Base-by-base conservation (phyloP, 2,888 invertebrate genomes). In the Mythimna lalbum region DNA sequence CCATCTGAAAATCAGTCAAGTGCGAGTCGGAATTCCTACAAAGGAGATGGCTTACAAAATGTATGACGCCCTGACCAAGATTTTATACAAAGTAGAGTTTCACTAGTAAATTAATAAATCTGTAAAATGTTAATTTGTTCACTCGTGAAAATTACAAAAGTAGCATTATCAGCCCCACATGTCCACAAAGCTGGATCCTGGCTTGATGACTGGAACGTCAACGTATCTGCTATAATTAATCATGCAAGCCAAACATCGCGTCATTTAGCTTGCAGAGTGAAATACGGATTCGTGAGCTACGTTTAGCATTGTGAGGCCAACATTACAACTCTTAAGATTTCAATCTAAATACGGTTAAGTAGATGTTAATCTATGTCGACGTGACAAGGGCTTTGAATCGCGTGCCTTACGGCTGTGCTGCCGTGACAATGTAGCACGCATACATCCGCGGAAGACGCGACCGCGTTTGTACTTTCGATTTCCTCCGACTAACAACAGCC, bases 391-490 rank as follows among this genome's bases (percentile, higher is more conserved):
- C 80, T 69, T 80, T 73, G 78, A 66, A 63, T 82, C 85, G 73
- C 81, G 78, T 83, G 83, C 86, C 86, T 79, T 86, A 86, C 77
- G 83, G 83, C 86, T 86, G 80, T 86, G 86, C 78, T 83, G 83
- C 86, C 86, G 81, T 86, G 87, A 82, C 85, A 77, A 85, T 83
- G 82, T 83, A 74, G 84, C 83, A 86, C 86, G 82, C 85, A 63
- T 69, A 81, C 85, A 63, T 69, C 80, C 69, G 74, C 87, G 88
- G 89, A 88, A 89, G 90, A 90, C 70, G 83, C 85, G 86, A 73
- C 85, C 86, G 86, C 83, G 79, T 84, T 88, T 78, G 80, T 85
- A 90, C 92, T 92, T 92, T 93, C 91, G 86, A 91, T 93, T 93
- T 91, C 90, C 87, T 89, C 76, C 76, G 74, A 72, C 79, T 81